Percentiles rank a stretch among this genome's conserved stretches.
phyloP scores from a whole-genome alignment of 2,888 invertebrate genomes.

The Caenorhabditis sp. region DNA sequence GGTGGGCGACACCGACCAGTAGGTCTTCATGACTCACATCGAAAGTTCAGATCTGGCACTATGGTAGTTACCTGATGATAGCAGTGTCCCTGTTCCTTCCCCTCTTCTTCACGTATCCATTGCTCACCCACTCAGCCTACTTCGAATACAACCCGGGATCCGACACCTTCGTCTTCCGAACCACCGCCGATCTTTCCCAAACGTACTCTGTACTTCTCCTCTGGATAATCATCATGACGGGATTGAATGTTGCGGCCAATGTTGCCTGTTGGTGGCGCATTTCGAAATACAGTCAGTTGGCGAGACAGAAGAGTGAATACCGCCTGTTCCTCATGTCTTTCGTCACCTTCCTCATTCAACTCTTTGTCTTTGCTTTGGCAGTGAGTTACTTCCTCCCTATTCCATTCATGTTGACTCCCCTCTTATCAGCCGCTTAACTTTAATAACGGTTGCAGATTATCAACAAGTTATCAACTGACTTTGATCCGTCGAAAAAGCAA shows the following conservation, averaged over 20 bases:
- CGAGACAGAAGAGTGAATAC: slow-evolving; percentile 46
- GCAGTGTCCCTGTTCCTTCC: slow-evolving; percentile 14
- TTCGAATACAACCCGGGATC: slow-evolving; percentile 44
- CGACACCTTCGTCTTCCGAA: slow-evolving; percentile 26
- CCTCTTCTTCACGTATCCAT: slow-evolving; percentile 27
- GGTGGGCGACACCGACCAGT: slow-evolving; percentile 21
- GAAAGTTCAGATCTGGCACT: slow-evolving; percentile 47
- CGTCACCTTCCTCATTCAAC: slow-evolving; percentile 44
- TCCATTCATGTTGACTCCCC: background rate
- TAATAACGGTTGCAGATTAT: slow-evolving; percentile 29
- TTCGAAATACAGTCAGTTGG: slow-evolving; percentile 47
- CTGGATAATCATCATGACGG: slow-evolving; percentile 34
- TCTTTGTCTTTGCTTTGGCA: slow-evolving; percentile 5
- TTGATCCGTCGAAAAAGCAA: slow-evolving; percentile 36
- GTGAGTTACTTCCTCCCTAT: slow-evolving; percentile 19
- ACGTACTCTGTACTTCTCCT: slow-evolving; percentile 26
- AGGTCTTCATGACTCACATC: background rate
- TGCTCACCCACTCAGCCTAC: slow-evolving; percentile 22
- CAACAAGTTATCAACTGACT: slow-evolving; percentile 51
- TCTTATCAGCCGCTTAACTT: too few relatives aligned
- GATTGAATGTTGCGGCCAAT: slow-evolving; percentile 33
- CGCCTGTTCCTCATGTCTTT: slow-evolving; percentile 50
- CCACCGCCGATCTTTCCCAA: slow-evolving; percentile 30
- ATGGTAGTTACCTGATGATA: slow-evolving; percentile 24
- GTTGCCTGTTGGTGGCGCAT: slow-evolving; percentile 42